phyloP scores from a whole-genome alignment of 2,113 vertebrate species.

The Syrmaticus mikado region DNA sequence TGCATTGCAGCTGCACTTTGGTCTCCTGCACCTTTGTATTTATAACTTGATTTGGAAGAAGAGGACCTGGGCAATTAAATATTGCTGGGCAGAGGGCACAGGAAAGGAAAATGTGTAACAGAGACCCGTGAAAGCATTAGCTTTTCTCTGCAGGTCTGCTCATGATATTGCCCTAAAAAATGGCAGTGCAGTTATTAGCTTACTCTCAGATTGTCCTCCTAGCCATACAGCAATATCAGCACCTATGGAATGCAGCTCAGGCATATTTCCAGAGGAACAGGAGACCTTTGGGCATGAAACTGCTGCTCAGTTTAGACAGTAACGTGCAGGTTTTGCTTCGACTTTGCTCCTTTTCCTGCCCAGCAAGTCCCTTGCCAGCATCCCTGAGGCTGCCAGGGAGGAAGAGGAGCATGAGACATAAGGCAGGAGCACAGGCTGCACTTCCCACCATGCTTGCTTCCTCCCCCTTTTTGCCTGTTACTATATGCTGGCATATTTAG shows the following conservation, averaged over 20 bases:
- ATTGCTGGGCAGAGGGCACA: neutral
- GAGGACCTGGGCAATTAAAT: neutral
- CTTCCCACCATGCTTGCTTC: neutral
- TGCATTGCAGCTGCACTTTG: neutral
- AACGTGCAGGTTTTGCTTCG: neutral
- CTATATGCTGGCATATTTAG: neutral
- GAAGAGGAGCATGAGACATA: neutral
- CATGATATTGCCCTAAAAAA: neutral
- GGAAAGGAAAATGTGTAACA: neutral
- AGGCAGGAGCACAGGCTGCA: neutral
- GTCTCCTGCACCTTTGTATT: neutral
- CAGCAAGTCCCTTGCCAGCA: neutral
- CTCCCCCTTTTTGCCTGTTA: neutral
- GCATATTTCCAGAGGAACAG: neutral
- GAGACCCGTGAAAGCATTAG: neutral
- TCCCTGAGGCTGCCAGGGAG: neutral
- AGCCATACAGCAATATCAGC: neutral
- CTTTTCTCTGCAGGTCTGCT: neutral
- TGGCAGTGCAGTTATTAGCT: neutral
- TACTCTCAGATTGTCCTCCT: neutral
- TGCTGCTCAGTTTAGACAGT: neutral
- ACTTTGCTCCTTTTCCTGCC: neutral
- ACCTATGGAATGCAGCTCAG: neutral
- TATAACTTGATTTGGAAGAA: neutral
- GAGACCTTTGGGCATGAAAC: neutral